phyloP scores from a whole-genome alignment of 2,888 invertebrate species.

The Cryptus viduatorius region DNA sequence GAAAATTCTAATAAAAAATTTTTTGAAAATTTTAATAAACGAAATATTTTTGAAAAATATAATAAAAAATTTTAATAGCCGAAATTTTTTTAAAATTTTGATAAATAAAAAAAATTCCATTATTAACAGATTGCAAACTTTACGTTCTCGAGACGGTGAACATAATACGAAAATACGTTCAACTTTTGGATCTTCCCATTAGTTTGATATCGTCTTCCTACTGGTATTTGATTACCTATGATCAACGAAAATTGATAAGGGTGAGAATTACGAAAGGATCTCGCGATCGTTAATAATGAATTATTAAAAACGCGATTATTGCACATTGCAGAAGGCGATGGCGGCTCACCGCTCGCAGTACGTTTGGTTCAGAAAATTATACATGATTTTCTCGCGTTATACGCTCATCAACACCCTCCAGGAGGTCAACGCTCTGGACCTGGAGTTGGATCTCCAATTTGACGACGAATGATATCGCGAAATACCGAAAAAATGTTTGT shows the following conservation, averaged over 20 bases:
- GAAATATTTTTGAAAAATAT: no score
- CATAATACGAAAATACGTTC: constrained; percentile 94
- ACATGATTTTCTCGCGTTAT: constrained; percentile 95
- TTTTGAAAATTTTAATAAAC: background rate
- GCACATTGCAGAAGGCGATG: constrained; percentile 90
- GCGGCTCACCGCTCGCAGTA: constrained; percentile 95
- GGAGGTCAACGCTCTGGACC: constrained; percentile 90
- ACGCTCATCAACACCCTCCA: constrained; percentile 95
- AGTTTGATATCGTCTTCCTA: constrained; percentile 92
- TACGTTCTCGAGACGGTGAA: constrained; percentile 95
- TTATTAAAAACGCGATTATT: background rate
- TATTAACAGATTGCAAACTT: constrained; percentile 91
- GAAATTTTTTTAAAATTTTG: background rate
- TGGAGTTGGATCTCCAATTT: constrained; percentile 91
- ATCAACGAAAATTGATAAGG: constrained; percentile 79
- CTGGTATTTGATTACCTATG: constrained; percentile 87
- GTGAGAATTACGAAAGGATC: constrained; percentile 72
- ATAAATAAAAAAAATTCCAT: constrained; percentile 47
- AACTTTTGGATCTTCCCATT: constrained; percentile 93
- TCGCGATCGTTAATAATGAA: background rate
- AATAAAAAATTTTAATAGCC: no score
- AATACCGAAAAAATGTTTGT: constrained; percentile 14
- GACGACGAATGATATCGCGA: constrained; percentile 85
- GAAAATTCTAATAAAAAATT: no score
- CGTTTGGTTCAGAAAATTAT: constrained; percentile 97